These are phyloP conservation scores for Brachionus manjavacas DNA, from an alignment of 1,140 invertebrate genomes.

Conservation along the genomic window DNA sequence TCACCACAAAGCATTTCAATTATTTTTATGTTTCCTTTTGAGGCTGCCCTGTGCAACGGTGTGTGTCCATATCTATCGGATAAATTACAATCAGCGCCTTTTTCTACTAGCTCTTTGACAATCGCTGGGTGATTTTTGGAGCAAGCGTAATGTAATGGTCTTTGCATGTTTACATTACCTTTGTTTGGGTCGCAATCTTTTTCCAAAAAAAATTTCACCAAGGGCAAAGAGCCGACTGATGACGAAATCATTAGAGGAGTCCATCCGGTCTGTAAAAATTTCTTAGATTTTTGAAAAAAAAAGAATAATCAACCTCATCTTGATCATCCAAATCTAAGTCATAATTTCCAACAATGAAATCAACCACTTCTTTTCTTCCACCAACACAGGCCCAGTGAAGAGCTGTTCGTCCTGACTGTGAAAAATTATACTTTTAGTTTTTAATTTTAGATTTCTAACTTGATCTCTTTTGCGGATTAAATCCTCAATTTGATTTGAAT, in stretches of 20 bases:
- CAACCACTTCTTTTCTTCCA: conserved; percentile 25
- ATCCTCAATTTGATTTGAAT: conserved; percentile 10
- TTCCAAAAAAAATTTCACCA: conserved; percentile 9
- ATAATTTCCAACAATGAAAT: conserved; percentile 1
- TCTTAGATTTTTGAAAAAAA: not conserved
- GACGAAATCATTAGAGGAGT: conserved; percentile 27
- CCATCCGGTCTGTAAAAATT: not conserved
- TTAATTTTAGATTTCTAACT: not conserved
- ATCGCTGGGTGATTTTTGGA: conserved; percentile 21
- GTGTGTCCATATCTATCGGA: conserved; percentile 66
- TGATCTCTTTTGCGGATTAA: conserved; percentile 15
- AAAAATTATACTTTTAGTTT: not conserved
- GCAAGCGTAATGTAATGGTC: conserved; percentile 32
- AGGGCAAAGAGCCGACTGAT: conserved; percentile 2
- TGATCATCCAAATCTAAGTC: not conserved
- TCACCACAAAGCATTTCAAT: conserved; percentile 87
- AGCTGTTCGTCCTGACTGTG: conserved; percentile 27
- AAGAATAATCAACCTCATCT: not conserved
- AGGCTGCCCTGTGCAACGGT: conserved; percentile 85
- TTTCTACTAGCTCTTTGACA: conserved; percentile 16
- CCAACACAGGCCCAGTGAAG: conserved; percentile 41
- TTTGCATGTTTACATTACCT: not conserved
- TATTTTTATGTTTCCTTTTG: conserved; percentile 96
- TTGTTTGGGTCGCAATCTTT: conserved; percentile 18
- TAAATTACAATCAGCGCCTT: conserved; percentile 24